Percentiles rank a stretch among this genome's conserved stretches.
Conservation (phyloP, 2,113 vertebrate species). For the Odontophorus gujanensis region DNA sequence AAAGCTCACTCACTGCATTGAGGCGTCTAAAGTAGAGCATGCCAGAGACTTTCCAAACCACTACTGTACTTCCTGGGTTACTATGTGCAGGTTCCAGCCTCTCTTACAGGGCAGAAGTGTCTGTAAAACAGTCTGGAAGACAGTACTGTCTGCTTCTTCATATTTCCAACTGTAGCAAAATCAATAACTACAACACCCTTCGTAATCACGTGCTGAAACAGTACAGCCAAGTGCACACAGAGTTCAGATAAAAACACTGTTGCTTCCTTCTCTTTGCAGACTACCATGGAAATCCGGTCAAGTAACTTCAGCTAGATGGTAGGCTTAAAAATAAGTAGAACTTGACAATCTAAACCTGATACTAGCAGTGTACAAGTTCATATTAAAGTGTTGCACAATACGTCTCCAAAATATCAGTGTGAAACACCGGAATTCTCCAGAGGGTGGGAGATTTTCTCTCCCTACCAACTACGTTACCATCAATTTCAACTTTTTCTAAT, state of each 20-base stretch:
- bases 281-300: neutral
- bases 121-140: neutral
- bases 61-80: neutral
- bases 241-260: neutral
- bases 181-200: neutral
- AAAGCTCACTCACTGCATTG: neutral
- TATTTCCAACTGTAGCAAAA: neutral
- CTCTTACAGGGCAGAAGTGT: neutral
- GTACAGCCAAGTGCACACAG: neutral
- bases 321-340: neutral
- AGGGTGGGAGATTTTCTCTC: neutral
- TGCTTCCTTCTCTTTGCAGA: neutral
- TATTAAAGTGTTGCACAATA: neutral
- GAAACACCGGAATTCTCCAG: neutral
- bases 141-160: neutral
- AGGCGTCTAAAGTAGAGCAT: neutral
- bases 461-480: accelerated
- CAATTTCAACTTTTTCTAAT: too few species aligned
- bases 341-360: neutral
- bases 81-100: neutral
- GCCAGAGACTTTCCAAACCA: neutral
- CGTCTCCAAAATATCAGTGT: neutral
- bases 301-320: neutral
- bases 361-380: neutral
- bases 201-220: neutral